Evolutionary conservation across 64 coral and sea anemone genomes (phyloP).

Genomic region (Orbicella faveolata): DNA sequence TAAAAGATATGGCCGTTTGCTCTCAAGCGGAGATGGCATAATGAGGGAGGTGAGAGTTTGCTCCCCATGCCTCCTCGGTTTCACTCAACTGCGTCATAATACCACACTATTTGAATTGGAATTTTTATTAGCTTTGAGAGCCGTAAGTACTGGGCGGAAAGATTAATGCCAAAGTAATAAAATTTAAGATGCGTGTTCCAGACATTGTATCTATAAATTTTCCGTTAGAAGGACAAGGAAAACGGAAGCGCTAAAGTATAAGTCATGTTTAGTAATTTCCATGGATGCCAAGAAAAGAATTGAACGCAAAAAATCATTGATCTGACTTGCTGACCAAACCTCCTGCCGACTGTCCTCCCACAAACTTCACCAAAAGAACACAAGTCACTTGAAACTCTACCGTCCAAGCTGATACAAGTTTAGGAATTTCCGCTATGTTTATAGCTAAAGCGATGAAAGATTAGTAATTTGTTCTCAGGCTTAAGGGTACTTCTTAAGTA

Average conservation of each 20-base stretch:
- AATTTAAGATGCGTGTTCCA: no score
- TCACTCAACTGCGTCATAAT: not conserved
- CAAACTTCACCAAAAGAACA: constrained; percentile 4
- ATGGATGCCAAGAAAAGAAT: no score
- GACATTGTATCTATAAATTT: not conserved
- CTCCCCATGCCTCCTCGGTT: no score
- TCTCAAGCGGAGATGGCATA: not conserved
- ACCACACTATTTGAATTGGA: not conserved
- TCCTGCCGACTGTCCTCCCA: not conserved
- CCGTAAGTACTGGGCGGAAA: no score
- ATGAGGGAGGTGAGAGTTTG: no score
- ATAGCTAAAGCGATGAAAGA: not conserved
- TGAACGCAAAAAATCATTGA: not conserved
- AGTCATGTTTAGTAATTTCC: no score
- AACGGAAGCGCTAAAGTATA: not conserved
- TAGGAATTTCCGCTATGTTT: not conserved
- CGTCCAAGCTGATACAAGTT: not conserved
- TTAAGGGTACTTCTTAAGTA: no score
- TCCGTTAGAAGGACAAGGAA: not conserved
- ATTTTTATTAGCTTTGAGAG: no score
- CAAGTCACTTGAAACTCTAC: not conserved
- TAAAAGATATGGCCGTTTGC: not conserved
- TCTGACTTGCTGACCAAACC: not conserved
- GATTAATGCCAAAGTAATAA: no score
- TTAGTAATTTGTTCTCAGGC: no score